phyloP scores from a whole-genome alignment of 2,888 invertebrate species.

The Drosophila longiperda region DNA sequence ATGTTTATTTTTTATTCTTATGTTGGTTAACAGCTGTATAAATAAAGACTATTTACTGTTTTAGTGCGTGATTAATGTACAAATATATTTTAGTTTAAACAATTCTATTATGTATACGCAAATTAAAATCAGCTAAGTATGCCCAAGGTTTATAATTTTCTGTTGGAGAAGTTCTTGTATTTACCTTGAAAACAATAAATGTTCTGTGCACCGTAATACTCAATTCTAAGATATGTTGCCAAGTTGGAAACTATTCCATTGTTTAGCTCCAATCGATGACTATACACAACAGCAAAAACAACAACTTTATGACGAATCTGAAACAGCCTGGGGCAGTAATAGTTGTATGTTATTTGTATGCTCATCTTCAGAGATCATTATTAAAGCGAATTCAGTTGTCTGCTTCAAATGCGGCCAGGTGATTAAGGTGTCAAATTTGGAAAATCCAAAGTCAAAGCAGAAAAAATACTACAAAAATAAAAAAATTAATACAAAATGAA shows the following conservation, averaged over 20 bases:
- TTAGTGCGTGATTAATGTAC: conserved; percentile 1
- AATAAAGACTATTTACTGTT: conserved; percentile 13
- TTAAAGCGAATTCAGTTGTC: conserved; percentile 32
- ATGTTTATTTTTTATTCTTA: neutral
- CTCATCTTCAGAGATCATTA: conserved; percentile 41
- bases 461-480: conserved; percentile 2
- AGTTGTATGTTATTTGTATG: neutral
- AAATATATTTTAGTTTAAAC: neutral
- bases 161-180: neutral
- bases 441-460: conserved; percentile 2
- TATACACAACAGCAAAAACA: neutral
- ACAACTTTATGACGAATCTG: conserved; percentile 19
- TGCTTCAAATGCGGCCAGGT: conserved; percentile 54
- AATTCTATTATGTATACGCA: neutral
- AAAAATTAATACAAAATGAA: neutral
- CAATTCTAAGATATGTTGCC: neutral
- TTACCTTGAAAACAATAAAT: neutral
- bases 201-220: neutral
- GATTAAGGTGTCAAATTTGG: conserved; percentile 71
- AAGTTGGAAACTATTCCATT: conserved; percentile 1
- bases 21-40: conserved; percentile 28
- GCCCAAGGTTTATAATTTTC: neutral
- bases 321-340: conserved; percentile 9
- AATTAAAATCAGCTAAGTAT: neutral
- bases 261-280: conserved; percentile 10